A percentile compares a stretch with the other conserved stretches of the same genome.
phyloP scores from a whole-genome alignment of 2,888 invertebrate genomes.

The Hedya salicella region DNA sequence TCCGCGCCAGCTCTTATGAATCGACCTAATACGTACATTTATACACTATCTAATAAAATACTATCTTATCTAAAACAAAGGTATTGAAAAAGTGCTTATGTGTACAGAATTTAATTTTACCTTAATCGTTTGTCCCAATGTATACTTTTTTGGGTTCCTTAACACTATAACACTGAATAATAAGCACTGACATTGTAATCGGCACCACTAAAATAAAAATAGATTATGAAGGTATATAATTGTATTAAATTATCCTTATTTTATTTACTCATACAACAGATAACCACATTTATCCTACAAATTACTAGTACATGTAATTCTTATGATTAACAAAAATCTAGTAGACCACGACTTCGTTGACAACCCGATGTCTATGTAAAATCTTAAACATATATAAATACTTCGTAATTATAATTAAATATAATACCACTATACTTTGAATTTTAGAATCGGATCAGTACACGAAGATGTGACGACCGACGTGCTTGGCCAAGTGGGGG shows the following conservation, averaged over 20 bases:
- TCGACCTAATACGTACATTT: too few species aligned
- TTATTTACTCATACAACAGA: not conserved
- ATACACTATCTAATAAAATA: too few species aligned
- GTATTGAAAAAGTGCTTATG: too few species aligned
- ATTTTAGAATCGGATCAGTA: constrained; percentile 74
- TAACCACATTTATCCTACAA: not conserved
- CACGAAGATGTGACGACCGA: constrained; percentile 79
- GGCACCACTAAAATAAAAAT: not conserved
- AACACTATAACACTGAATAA: not conserved
- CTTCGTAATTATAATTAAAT: not conserved
- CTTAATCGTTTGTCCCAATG: too few species aligned
- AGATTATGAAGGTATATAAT: not conserved
- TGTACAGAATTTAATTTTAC: too few species aligned
- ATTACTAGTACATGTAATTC: not conserved
- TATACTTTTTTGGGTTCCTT: too few species aligned
- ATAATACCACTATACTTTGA: not conserved
- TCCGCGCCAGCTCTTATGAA: too few species aligned
- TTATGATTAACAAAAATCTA: constrained; percentile 13
- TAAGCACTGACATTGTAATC: not conserved
- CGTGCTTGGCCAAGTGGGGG: constrained; percentile 71
- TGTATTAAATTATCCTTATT: constrained; percentile 25
- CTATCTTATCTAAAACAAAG: too few species aligned
- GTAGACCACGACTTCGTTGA: constrained; percentile 18
- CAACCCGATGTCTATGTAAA: constrained; percentile 41
- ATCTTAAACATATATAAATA: constrained; percentile 15